A percentile compares a stretch with the other conserved stretches of the same genome.
These are phyloP conservation scores for Drosophila siamana DNA, from an alignment of 2,888 invertebrate genomes.

Conservation along the genomic window DNA sequence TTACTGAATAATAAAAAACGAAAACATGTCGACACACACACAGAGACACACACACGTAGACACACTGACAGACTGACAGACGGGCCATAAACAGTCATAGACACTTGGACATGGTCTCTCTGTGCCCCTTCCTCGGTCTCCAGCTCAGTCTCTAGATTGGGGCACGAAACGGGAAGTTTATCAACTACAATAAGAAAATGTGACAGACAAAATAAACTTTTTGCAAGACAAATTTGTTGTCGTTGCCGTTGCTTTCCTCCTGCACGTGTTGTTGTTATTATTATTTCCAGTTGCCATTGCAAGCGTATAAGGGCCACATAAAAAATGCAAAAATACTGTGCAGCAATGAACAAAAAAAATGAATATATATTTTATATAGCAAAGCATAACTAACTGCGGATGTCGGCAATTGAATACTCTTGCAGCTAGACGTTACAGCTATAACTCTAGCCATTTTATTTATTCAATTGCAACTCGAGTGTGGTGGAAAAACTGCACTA, in stretches of 20 bases:
- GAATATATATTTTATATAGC: constrained; percentile 5
- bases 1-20: constrained; percentile 80
- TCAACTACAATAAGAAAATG: constrained; percentile 79
- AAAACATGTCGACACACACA: constrained; percentile 61
- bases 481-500: too few relatives aligned
- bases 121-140: not conserved
- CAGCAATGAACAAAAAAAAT: constrained; percentile 21
- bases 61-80: constrained; percentile 53
- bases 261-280: constrained; percentile 37
- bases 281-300: constrained; percentile 53
- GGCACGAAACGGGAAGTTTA: constrained; percentile 70
- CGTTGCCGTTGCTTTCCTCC: constrained; percentile 36
- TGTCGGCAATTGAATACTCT: not conserved
- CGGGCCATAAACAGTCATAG: constrained; percentile 77
- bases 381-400: not conserved
- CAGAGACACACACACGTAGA: constrained; percentile 15
- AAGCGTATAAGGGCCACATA: constrained; percentile 49
- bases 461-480: not conserved
- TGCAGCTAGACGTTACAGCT: not conserved
- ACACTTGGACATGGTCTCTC: constrained; percentile 71
- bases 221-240: constrained; percentile 60
- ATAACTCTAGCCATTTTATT: constrained; percentile 1
- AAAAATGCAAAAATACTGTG: constrained; percentile 65
- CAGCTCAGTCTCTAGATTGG: constrained; percentile 29
- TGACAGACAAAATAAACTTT: constrained; percentile 70